Percentiles rank a stretch among this genome's conserved stretches.
Evolutionary conservation across 35 echinoderm and acorn worm species (phyloP).

Genomic region (Ophioderma brevispina): DNA sequence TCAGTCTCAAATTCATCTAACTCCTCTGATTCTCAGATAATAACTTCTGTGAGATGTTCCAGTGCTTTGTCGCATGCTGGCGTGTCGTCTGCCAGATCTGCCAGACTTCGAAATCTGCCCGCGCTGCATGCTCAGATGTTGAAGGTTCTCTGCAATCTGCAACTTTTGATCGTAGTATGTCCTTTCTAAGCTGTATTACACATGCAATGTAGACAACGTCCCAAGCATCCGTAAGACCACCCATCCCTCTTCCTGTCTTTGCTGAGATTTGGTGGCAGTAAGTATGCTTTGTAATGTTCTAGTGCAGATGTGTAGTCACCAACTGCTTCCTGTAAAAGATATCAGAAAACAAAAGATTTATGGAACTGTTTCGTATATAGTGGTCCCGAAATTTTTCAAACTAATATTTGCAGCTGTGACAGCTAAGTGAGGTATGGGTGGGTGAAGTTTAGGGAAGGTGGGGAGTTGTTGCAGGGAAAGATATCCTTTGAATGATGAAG

Average conservation of each 20-base stretch:
- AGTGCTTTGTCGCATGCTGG: conserved; percentile 53
- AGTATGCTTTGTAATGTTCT: conserved; percentile 77
- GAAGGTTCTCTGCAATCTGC: conserved; percentile 69
- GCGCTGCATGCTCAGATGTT: conserved; percentile 73
- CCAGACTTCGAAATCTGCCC: conserved; percentile 65
- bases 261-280: conserved; percentile 44
- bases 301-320: conserved; percentile 70
- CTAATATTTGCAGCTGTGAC: too few relatives aligned
- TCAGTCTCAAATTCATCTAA: conserved; percentile 97
- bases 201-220: conserved; percentile 70
- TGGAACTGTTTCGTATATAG: too few relatives aligned
- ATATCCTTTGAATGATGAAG: too few relatives aligned
- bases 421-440: too few relatives aligned
- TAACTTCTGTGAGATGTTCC: conserved; percentile 71
- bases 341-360: too few relatives aligned
- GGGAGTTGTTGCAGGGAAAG: too few relatives aligned
- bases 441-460: too few relatives aligned
- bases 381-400: too few relatives aligned
- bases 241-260: conserved; percentile 71
- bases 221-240: conserved; percentile 85
- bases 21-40: conserved; percentile 75
- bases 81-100: conserved; percentile 57
- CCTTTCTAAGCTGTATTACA: conserved; percentile 70
- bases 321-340: conserved; percentile 46
- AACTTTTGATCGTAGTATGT: conserved; percentile 89